Evolutionary conservation across 2,888 invertebrate genomes (phyloP), one percentile per base, ranked within the genome.

Genomic region (Pantelozetes paolii): DNA sequence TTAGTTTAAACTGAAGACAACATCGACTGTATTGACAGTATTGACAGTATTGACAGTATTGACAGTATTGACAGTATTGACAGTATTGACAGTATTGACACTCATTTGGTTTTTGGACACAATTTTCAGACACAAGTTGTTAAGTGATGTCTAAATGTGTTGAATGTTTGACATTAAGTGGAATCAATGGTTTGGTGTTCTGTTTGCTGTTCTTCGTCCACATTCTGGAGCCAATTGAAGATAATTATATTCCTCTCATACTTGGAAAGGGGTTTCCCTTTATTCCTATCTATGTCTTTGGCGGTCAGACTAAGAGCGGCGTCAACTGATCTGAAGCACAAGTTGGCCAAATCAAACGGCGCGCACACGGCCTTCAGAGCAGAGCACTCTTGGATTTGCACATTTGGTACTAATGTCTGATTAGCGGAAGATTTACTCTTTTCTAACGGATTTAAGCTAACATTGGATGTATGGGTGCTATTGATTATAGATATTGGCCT

Each of bases 171-270:
- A 6, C 13, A 18, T 45, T 18, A 45, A 3, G 15, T 18, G 9
- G 20, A 26, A 54, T 54, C 54, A 13, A 26, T 54, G 3, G 6
- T n/a, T n/a, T n/a, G 54, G 30, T 62, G 62, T 42, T 70, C 45
- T 15, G 13, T 20, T 5, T 15, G 23, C 2, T 73, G 15, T 8
- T 40, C 36, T 73, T 92, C 91, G 81, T 92, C 91, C 26, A 94
- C 85, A 1, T 91, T 91, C 81, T 93, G 92, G 1, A 94, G 85
- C 94, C 94, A 94, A 83, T 93, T 93, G 84, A 94, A 94, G 75
- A 94, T 94, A 90, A 93, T 92, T 89, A 94, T 91, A 82, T 94
- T 94, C n/a, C 92, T 83, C 80, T 92, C 92, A 83, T 91, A 92
- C 80, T 91, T 91, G n/a, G 90, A 90, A 15, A 92, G 85, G 0